phyloP scores from a whole-genome alignment of 30 jellyfish, hydroid and myxozoan species.

The Aurelia sp. region DNA sequence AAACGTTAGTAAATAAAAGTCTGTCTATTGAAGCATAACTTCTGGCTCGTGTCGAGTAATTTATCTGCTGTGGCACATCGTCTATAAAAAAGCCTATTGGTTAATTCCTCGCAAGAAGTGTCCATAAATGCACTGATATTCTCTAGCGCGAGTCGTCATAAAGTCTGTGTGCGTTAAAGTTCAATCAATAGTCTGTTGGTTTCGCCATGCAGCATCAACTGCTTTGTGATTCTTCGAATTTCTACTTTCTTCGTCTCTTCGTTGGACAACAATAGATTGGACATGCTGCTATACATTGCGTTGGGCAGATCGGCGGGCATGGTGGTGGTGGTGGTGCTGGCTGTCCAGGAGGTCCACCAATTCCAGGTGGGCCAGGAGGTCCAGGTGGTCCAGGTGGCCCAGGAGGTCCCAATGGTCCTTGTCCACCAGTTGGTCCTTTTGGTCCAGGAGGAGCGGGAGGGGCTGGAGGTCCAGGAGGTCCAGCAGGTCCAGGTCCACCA shows the following conservation, averaged over 20 bases:
- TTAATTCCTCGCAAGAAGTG: slow-evolving; percentile 71
- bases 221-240: slow-evolving; percentile 27
- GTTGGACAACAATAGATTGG: slow-evolving; percentile 96
- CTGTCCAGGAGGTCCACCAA: slow-evolving; percentile 91
- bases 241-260: slow-evolving; percentile 71
- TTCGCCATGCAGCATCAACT: slow-evolving; percentile 44
- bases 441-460: slow-evolving; percentile 83
- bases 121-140: slow-evolving; percentile 55
- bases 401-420: slow-evolving; percentile 75
- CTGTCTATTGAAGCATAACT: slow-evolving; percentile 33
- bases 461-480: slow-evolving; percentile 95
- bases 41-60: slow-evolving; percentile 56
- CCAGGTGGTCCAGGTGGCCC: slow-evolving; percentile 86
- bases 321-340: slow-evolving; percentile 98
- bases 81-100: slow-evolving; percentile 45
- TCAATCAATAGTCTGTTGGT: slow-evolving; percentile 6
- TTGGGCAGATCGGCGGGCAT: slow-evolving; percentile 86
- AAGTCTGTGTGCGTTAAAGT: slow-evolving; percentile 60
- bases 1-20: slow-evolving; percentile 33
- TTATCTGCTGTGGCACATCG: slow-evolving; percentile 49
- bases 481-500: slow-evolving; percentile 92
- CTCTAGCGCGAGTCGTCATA: slow-evolving; percentile 66
- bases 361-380: slow-evolving; percentile 85
- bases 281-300: slow-evolving; percentile 85
- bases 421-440: slow-evolving; percentile 79